Base-by-base conservation (phyloP, 2,888 invertebrate genomes). In the Agrotis puta region DNA sequence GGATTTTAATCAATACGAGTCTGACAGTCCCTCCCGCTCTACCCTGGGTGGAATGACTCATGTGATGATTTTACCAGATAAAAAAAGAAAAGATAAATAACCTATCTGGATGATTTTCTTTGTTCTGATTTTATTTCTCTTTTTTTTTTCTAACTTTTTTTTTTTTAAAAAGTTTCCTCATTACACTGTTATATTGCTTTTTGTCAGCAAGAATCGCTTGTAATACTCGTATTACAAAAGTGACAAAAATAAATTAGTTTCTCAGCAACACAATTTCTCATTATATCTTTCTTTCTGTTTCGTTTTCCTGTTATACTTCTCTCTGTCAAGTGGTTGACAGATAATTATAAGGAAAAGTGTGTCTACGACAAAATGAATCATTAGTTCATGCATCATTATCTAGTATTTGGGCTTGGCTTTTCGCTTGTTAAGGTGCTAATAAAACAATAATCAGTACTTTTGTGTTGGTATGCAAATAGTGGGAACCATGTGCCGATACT, bases 281-380 rank as follows among this genome's bases (percentile, higher is more conserved):
- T 75, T 70, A 75, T 59, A 22, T 47, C 27, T 56, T 16, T 33
- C n/a, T 56, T 16, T 33, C 16, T 24, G 4, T 70, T n/a, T 64
- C 7, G 58, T 63, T 75, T 74, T 80, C 76, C 69, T 70, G 58
- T 75, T 78, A 24, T 66, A 56, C 64, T 81, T 65, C 45, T 58
- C 11, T 47, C 22, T 77, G 67, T 67, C 80, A 53, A 67, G 61
- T 54, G 65, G 6, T 18, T 63, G 24, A 63, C 54, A 62, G 22
- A 65, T 64, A 66, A 62, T 22, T 54, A 63, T 16, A 16, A 80
- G 64, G 45, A 65, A 77, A 69, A 45, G 0, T 4, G 2, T 22
- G 39, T 24, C 13, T 20, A 16, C 11, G 39, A 33, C 50, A n/a
- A 43, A 58, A 58, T 75, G 2, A 75, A 1, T 74, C 67, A 61